A percentile compares a stretch with the other conserved stretches of the same genome.
Evolutionary conservation across 2,113 vertebrate species (phyloP).

Genomic region (Mirounga angustirostris): DNA sequence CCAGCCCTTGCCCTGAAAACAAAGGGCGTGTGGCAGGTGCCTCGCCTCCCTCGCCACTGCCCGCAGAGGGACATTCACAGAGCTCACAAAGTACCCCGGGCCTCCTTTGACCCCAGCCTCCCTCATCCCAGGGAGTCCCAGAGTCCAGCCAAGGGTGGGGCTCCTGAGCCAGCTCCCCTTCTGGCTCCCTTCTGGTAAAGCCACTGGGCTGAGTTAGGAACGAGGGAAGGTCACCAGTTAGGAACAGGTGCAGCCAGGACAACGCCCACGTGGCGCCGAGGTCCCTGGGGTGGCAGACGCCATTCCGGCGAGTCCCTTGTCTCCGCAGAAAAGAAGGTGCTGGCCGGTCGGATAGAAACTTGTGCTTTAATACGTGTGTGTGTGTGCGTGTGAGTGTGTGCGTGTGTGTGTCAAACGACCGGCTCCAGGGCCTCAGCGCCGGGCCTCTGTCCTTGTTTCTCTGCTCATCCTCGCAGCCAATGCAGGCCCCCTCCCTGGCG

Average conservation of each 20-base stretch:
- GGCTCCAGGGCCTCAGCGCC: slow-evolving; percentile 84
- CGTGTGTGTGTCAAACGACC: slow-evolving; percentile 81
- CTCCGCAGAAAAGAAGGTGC: slow-evolving; percentile 89
- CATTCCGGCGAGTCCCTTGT: slow-evolving; percentile 45
- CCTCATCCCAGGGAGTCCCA: not conserved
- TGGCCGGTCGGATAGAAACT: slow-evolving; percentile 90
- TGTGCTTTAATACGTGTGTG: slow-evolving; percentile 90
- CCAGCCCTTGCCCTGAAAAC: not conserved
- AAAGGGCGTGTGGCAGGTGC: not conserved
- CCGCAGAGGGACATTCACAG: not conserved
- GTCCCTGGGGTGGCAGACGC: slow-evolving; percentile 11
- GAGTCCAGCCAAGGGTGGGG: not conserved
- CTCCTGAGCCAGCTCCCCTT: not conserved
- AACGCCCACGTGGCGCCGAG: not conserved
- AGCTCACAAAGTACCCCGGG: not conserved
- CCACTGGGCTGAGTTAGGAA: not conserved
- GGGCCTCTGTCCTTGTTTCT: slow-evolving; percentile 79
- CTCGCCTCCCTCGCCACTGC: not conserved
- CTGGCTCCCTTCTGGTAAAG: slow-evolving; percentile 8
- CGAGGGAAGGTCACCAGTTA: not conserved
- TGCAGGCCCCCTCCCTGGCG: slow-evolving; percentile 80
- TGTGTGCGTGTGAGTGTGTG: slow-evolving; percentile 13
- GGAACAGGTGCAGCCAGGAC: not conserved
- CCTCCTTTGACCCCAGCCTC: not conserved
- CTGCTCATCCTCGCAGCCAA: slow-evolving; percentile 72